Base-by-base conservation (phyloP, 2,113 vertebrate species). In the Trichechus manatus region DNA sequence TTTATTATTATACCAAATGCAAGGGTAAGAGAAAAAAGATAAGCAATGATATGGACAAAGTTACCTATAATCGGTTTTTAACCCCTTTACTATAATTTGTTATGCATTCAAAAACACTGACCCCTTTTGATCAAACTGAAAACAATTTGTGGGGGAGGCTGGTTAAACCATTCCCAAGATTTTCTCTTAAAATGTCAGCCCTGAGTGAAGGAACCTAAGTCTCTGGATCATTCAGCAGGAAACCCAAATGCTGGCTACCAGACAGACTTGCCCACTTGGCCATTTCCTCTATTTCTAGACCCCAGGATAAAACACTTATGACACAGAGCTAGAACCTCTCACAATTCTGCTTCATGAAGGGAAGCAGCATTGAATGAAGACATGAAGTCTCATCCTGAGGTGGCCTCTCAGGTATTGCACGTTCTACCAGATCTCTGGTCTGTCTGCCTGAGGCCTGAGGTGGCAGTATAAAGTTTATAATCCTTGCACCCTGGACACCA, bases 151-250 rank as follows among this genome's bases (percentile, higher is more conserved):
- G 25, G 42, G 75, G 27, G 10, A 27, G 17, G 68, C 14, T 4
- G 11, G 36, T 25, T 84, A 91, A 81, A 31, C 15, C 14, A 47
- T 42, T 89, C 25, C 25, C 25, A 14, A 84, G 13, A 85, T 64
- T 88, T 95, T 87, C 81, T 90, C 72, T 89, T 94, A 56, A 92
- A 70, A 84, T 50, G 72, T 15, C 27, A 84, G 33, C 9, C 39
- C 80, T 72, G 63, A 59, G 36, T 22, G 50, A 93, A 15, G n/a
- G 27, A 20, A 70, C 68, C 36, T 10, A 61, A 6, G 14, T 47
- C 5, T 89, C 31, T 20, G 27, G 31, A 87, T 8, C n/a, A 88
- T 47, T 10, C 13, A 31, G 3, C 36, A 89, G 39, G 6, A 9
- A 81, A 74, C 3, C 31, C 66, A 17, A 13, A 80, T 17, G 15